These are phyloP conservation scores for Rhinogobius similis DNA, from an alignment of 2,113 vertebrate species.

Conservation along the genomic window DNA sequence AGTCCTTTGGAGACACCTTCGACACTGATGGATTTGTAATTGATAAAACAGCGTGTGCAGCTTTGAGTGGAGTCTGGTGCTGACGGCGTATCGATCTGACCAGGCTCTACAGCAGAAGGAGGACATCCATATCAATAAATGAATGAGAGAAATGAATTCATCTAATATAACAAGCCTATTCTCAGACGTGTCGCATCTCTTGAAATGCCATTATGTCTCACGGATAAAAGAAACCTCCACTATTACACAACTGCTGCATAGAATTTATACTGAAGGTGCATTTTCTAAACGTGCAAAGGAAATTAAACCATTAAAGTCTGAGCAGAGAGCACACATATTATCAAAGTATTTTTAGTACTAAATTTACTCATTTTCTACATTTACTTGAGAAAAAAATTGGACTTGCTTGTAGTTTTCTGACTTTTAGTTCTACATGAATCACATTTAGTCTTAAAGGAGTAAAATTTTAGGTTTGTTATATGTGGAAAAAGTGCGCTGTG, in stretches of 20 bases:
- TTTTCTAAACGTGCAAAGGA: neutral
- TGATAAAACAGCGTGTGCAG: slow-evolving; percentile 45
- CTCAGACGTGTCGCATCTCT: slow-evolving; percentile 4
- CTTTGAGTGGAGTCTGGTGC: slow-evolving; percentile 29
- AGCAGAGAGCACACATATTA: neutral
- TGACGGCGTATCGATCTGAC: slow-evolving; percentile 50
- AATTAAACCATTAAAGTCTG: neutral
- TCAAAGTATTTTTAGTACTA: too few species aligned
- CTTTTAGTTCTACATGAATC: too few species aligned
- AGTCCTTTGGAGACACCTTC: slow-evolving; percentile 35
- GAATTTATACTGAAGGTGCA: too few species aligned
- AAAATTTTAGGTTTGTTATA: too few species aligned
- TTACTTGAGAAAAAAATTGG: too few species aligned
- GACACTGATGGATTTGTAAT: slow-evolving; percentile 46
- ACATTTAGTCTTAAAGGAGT: too few species aligned
- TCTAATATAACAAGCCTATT: slow-evolving; percentile 36
- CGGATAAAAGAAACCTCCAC: too few species aligned
- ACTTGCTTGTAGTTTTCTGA: too few species aligned
- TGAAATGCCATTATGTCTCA: slow-evolving; percentile 7
- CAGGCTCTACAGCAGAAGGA: slow-evolving; percentile 23
- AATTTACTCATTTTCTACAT: too few species aligned
- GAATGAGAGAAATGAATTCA: slow-evolving; percentile 36
- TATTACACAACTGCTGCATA: too few species aligned
- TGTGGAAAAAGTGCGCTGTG: too few species aligned
- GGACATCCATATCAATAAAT: slow-evolving; percentile 49